phyloP scores from a whole-genome alignment of 2,888 invertebrate species.

The Eupelmus urozonus region DNA sequence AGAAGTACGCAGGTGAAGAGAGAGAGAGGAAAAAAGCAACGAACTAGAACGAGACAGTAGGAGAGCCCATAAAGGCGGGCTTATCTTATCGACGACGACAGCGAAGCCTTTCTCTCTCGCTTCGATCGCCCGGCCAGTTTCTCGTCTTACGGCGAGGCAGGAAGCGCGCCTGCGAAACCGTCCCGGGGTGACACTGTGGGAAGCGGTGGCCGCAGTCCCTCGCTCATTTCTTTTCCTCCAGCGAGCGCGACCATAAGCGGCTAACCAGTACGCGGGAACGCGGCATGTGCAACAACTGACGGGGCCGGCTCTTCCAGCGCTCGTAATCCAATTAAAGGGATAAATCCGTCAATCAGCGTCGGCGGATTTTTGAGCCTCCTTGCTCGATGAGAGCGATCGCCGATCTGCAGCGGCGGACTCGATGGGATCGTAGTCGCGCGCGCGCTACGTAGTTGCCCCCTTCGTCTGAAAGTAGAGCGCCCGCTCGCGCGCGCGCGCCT shows the following conservation, averaged over 20 bases:
- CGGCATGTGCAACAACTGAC: slow-evolving; percentile 17
- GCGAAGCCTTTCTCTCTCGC: neutral
- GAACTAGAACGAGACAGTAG: neutral
- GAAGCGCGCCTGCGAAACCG: slow-evolving; percentile 48
- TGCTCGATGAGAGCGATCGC: slow-evolving; percentile 44
- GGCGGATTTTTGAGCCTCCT: slow-evolving; percentile 28
- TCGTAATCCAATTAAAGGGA: slow-evolving; percentile 52
- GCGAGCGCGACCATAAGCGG: slow-evolving; percentile 40
- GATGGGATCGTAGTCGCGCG: slow-evolving; percentile 32
- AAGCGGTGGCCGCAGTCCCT: slow-evolving; percentile 45
- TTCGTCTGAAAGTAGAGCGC: neutral
- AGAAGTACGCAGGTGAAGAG: no score
- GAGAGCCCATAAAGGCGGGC: neutral
- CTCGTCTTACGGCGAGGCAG: slow-evolving; percentile 10
- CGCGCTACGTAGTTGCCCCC: no score
- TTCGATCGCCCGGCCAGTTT: slow-evolving; percentile 5
- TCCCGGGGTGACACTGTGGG: slow-evolving; percentile 23
- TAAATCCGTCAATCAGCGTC: slow-evolving; percentile 41
- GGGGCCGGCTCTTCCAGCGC: neutral
- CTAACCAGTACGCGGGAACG: slow-evolving; percentile 54
- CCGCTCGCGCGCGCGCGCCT: neutral
- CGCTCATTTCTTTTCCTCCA: slow-evolving; percentile 52
- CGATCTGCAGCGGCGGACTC: slow-evolving; percentile 25
- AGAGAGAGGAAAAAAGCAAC: neutral
- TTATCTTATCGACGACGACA: slow-evolving; percentile 5